Conservation (phyloP, 2,888 invertebrate species). For the Yponomeuta evonymella region DNA sequence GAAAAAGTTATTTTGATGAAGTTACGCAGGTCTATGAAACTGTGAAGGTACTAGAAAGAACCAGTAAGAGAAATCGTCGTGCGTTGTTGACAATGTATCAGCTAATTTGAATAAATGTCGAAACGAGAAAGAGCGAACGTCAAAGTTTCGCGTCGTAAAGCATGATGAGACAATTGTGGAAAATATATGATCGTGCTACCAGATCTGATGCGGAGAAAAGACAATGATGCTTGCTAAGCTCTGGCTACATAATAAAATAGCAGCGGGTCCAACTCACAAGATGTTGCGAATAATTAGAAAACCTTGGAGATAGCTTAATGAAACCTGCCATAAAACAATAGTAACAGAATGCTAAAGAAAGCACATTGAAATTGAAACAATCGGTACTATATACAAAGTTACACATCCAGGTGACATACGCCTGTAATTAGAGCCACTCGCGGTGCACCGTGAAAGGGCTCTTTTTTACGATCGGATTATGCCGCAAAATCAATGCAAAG, state of each 20-base stretch:
- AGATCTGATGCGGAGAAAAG: neutral
- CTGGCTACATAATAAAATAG: neutral
- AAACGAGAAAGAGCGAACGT: neutral
- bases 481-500: slow-evolving; percentile 63
- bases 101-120: neutral
- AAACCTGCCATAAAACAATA: neutral
- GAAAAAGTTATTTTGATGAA: too few species aligned
- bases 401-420: neutral
- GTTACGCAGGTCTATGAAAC: too few species aligned
- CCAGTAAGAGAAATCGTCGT: neutral
- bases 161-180: neutral
- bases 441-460: slow-evolving; percentile 20
- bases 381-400: neutral
- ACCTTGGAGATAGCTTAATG: neutral
- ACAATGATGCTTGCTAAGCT: neutral
- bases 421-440: slow-evolving; percentile 11
- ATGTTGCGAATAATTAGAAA: neutral
- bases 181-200: neutral
- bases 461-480: slow-evolving; percentile 65
- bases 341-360: neutral
- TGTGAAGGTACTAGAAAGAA: too few species aligned
- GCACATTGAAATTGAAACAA: neutral
- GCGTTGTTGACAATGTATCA: neutral
- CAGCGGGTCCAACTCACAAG: neutral
- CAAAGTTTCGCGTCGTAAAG: neutral